A percentile compares a stretch with the other conserved stretches of the same genome.
These are phyloP conservation scores for Sphinx pinastri DNA, from an alignment of 2,888 invertebrate genomes.

Conservation along the genomic window DNA sequence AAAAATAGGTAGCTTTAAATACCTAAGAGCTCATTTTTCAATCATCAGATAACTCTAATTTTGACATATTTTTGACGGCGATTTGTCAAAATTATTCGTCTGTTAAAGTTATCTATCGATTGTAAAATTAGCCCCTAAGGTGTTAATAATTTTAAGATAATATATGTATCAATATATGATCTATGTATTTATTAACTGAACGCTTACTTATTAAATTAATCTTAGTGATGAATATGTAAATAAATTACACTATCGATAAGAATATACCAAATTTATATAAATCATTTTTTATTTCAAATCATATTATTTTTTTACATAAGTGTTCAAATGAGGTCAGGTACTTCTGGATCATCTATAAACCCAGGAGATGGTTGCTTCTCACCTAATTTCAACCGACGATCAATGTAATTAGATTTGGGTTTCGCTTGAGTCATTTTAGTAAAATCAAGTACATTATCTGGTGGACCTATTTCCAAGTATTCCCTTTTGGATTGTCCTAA, in stretches of 20 bases:
- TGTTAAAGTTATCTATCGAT: no score
- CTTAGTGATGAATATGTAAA: background rate
- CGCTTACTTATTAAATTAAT: background rate
- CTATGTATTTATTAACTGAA: background rate
- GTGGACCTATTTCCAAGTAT: conserved; percentile 86
- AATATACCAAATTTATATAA: conserved; percentile 3
- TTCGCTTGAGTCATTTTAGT: conserved; percentile 74
- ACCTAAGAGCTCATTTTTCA: no score
- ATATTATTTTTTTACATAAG: background rate
- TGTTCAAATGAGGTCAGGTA: conserved; percentile 85
- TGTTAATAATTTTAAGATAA: background rate
- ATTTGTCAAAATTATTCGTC: no score
- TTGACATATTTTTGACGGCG: no score
- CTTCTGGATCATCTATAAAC: conserved; percentile 85
- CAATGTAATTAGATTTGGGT: conserved; percentile 49
- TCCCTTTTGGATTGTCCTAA: conserved; percentile 72
- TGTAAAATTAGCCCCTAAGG: no score
- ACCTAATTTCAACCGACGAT: conserved; percentile 58
- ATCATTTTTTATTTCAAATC: conserved; percentile 26
- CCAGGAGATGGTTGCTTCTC: conserved; percentile 68
- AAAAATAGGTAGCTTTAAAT: no score
- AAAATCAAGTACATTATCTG: conserved; percentile 82
- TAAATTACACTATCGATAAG: background rate
- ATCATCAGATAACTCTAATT: no score
- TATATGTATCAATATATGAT: background rate